Conservation (phyloP, 2,888 invertebrate species). For the Lordiphosa andalusiaca region DNA sequence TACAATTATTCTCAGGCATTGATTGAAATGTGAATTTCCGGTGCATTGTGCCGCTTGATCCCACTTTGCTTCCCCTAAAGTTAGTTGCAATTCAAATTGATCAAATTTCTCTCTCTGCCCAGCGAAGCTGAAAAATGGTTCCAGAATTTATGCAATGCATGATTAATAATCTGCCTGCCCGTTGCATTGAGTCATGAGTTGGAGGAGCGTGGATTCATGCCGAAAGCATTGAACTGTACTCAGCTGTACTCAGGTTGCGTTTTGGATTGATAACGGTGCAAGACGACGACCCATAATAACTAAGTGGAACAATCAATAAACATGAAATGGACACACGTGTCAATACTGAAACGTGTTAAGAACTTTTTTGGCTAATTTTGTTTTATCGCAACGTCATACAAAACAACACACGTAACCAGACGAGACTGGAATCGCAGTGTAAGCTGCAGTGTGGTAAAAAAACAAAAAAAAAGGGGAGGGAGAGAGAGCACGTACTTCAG, state of each 20-base stretch:
- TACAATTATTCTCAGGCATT: conserved; percentile 5
- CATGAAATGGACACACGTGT: conserved; percentile 31
- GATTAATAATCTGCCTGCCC: too few species aligned
- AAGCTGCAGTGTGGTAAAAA: conserved; percentile 21
- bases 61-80: too few species aligned
- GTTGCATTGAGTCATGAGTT: too few species aligned
- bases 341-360: conserved; percentile 35
- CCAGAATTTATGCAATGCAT: too few species aligned
- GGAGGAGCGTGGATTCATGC: conserved; percentile 36
- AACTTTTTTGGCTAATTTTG: conserved; percentile 31
- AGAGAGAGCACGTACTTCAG: conserved; percentile 20
- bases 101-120: too few species aligned
- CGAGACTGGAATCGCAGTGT: conserved; percentile 14
- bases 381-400: conserved; percentile 27
- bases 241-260: conserved; percentile 33
- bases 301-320: conserved; percentile 5
- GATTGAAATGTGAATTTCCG: background rate
- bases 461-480: background rate
- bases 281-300: conserved; percentile 5
- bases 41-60: too few species aligned
- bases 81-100: too few species aligned
- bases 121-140: too few species aligned
- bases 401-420: conserved; percentile 36
- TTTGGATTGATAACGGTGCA: conserved; percentile 18
- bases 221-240: conserved; percentile 31